Evolutionary conservation across 2,888 invertebrate species (phyloP).

Genomic region (Marronus borbonicus): DNA sequence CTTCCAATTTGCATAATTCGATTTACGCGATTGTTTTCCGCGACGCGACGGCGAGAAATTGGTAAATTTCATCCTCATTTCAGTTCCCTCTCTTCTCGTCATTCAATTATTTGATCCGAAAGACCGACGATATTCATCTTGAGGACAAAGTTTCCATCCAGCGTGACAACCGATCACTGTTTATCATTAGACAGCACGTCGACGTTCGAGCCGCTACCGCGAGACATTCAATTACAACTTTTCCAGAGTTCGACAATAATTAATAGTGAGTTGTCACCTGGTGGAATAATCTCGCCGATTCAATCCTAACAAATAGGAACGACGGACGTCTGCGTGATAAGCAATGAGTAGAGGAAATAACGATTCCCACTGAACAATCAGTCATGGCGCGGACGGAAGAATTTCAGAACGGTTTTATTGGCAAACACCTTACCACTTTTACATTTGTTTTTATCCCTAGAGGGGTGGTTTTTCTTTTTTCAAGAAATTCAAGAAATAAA

Average conservation of each 20-base stretch:
- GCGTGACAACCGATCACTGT: slow-evolving; percentile 59
- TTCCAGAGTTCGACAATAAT: slow-evolving; percentile 60
- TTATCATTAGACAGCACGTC: slow-evolving; percentile 60
- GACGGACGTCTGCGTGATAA: slow-evolving; percentile 42
- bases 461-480: neutral
- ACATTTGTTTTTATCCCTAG: neutral
- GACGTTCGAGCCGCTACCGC: slow-evolving; percentile 53
- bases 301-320: slow-evolving; percentile 49
- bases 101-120: slow-evolving; percentile 44
- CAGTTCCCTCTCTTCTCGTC: slow-evolving; percentile 27
- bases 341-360: slow-evolving; percentile 37
- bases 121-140: slow-evolving; percentile 57
- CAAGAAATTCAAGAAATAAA: neutral
- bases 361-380: slow-evolving; percentile 38
- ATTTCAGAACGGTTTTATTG: slow-evolving; percentile 33
- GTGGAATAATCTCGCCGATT: slow-evolving; percentile 52
- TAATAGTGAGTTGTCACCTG: slow-evolving; percentile 61
- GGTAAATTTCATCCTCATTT: slow-evolving; percentile 43
- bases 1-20: slow-evolving; percentile 40
- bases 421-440: neutral
- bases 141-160: slow-evolving; percentile 57
- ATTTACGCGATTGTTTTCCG: slow-evolving; percentile 40
- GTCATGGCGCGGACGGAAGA: slow-evolving; percentile 27
- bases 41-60: slow-evolving; percentile 42
- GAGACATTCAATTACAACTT: slow-evolving; percentile 62